A percentile compares a stretch with the other conserved stretches of the same genome.
Conservation (phyloP, 2,113 vertebrate genomes). For the Tyto alba region DNA sequence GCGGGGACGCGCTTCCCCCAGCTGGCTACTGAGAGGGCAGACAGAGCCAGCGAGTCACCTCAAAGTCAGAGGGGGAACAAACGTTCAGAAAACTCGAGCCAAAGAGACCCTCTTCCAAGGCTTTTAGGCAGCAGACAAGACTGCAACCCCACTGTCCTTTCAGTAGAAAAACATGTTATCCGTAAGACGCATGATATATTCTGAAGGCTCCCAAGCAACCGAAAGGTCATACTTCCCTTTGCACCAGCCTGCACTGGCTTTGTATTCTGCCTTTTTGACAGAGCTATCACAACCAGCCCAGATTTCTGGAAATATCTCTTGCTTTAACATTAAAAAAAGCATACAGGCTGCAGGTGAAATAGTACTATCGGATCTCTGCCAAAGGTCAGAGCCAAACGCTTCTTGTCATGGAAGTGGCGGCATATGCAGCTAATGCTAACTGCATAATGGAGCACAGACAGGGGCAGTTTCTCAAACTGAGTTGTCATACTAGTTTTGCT, state of each 20-base stretch:
- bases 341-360: neutral
- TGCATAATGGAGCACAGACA: accelerated
- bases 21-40: no score
- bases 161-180: accelerated
- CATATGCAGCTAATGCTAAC: accelerated
- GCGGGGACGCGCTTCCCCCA: accelerated
- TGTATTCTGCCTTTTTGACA: neutral
- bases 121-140: neutral
- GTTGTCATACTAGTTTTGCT: neutral
- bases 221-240: accelerated
- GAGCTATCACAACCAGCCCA: neutral
- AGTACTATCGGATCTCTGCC: neutral
- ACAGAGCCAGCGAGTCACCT: neutral
- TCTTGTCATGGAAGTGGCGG: neutral
- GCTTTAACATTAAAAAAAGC: neutral
- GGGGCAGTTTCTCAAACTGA: accelerated
- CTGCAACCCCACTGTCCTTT: neutral
- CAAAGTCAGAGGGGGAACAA: neutral
- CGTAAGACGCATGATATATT: neutral
- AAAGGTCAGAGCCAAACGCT: accelerated
- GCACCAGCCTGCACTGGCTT: neutral
- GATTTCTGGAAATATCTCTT: neutral
- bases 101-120: neutral
- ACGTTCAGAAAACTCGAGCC: accelerated
- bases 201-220: neutral